Conservation (phyloP, 2,797 vertebrate genomes). For the Echeneis naucrates region DNA sequence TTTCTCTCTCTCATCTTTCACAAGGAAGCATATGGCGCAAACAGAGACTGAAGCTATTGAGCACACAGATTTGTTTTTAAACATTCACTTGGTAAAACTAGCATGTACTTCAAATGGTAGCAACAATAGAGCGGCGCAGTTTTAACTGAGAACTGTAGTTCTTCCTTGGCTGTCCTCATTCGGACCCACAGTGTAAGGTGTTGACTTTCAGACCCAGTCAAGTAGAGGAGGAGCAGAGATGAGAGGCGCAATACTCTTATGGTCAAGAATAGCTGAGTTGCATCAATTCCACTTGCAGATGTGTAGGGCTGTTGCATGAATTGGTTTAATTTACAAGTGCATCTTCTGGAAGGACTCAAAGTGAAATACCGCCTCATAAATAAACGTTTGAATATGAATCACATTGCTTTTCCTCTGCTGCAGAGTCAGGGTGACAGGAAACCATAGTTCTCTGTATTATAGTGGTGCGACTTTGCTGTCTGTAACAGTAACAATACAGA, state of each 20-base stretch:
- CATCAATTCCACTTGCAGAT: conserved; percentile 8
- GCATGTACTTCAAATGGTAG: conserved; percentile 50
- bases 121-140: conserved; percentile 52
- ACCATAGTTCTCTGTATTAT: conserved; percentile 19
- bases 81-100: conserved; percentile 76
- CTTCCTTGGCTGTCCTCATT: conserved; percentile 61
- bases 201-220: conserved; percentile 45
- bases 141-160: conserved; percentile 39
- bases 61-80: conserved; percentile 47
- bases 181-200: conserved; percentile 67
- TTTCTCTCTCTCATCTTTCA: conserved; percentile 47
- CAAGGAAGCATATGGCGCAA: conserved; percentile 49
- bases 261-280: conserved; percentile 18
- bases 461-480: conserved; percentile 30
- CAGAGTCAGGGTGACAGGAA: conserved; percentile 20
- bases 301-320: conserved; percentile 22
- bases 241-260: conserved; percentile 28
- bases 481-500: conserved; percentile 52
- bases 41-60: conserved; percentile 55
- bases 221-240: conserved; percentile 26
- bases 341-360: conserved; percentile 20
- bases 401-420: conserved; percentile 32
- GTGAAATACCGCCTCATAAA: conserved; percentile 55
- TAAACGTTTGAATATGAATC: conserved; percentile 54
- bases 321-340: conserved; percentile 36